Base-by-base conservation (phyloP, 2,888 invertebrate genomes). In the Acrobasis repandana region DNA sequence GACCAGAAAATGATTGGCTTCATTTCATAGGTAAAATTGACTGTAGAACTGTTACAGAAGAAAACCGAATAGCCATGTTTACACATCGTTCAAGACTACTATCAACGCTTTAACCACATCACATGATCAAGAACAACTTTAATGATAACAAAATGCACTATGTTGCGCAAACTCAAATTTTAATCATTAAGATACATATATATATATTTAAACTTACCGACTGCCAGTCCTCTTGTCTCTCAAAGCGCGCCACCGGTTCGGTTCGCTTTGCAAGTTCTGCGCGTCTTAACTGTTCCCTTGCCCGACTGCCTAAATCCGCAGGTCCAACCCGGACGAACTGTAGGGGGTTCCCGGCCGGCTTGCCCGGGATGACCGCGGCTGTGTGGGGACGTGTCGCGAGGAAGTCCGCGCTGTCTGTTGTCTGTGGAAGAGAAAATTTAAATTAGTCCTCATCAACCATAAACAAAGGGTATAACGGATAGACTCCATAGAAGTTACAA, bases 171-270 rank as follows among this genome's bases (percentile, higher is more conserved):
- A n/a, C n/a, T n/a, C n/a, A n/a, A n/a, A n/a, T n/a, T n/a, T n/a
- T n/a, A n/a, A n/a, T n/a, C n/a, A n/a, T n/a, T n/a, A n/a, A n/a
- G n/a, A n/a, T n/a, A n/a, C n/a, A n/a, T n/a, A n/a, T n/a, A n/a
- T n/a, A n/a, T n/a, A n/a, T n/a, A n/a, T n/a, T n/a, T n/a, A 16
- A 28, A 80, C 95, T 94, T 87, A 97, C 97, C 93, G 96, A 96
- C 92, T 97, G 97, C 97, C 97, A 97, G 82, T 97, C 97, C 88
- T 97, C 97, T 68, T 96, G 96, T 73, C 97, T 95, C 83, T 97
- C 97, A 73, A 96, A 94, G 63, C 95, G 93, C 65, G 96, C 95
- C 65, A 96, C 95, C 75, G 96, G 96, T 78, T 96, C 96, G 60
- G 95, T 94, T 75, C 96, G 95, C 86, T 97, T 97, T 62, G 97